These are phyloP conservation scores for Zosterops lateralis DNA, from an alignment of 2,113 vertebrate species.

Conservation along the genomic window DNA sequence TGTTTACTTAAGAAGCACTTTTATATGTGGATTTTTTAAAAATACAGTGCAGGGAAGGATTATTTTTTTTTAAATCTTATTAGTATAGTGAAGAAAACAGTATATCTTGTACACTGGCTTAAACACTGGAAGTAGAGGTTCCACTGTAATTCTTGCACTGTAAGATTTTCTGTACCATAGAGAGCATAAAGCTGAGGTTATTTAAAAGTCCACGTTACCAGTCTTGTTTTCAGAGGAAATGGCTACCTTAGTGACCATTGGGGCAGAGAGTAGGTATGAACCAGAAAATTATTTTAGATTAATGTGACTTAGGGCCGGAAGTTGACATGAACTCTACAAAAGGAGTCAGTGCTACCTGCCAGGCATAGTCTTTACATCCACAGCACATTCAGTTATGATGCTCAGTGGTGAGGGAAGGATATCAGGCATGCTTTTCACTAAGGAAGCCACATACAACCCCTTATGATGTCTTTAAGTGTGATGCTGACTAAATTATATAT, in stretches of 20 bases:
- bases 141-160: not conserved
- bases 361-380: rapidly evolving
- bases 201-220: not conserved
- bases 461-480: not conserved
- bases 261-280: not conserved
- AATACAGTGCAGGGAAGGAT: not conserved
- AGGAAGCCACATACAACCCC: not conserved
- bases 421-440: not conserved
- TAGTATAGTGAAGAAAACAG: not conserved
- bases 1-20: not conserved
- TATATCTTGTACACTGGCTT: not conserved
- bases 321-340: not conserved
- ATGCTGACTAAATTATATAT: not conserved
- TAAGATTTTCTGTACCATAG: not conserved
- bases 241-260: not conserved
- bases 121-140: not conserved
- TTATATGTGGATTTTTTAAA: not conserved
- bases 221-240: not conserved
- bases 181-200: not conserved
- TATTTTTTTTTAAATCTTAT: not conserved
- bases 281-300: not conserved
- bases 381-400: not conserved
- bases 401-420: not conserved
- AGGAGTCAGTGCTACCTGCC: not conserved
- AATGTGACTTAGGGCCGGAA: not conserved